Evolutionary conservation across 2,797 vertebrate genomes (phyloP), one percentile per base, ranked within the genome.

Genomic region (Urophycis tenuis): DNA sequence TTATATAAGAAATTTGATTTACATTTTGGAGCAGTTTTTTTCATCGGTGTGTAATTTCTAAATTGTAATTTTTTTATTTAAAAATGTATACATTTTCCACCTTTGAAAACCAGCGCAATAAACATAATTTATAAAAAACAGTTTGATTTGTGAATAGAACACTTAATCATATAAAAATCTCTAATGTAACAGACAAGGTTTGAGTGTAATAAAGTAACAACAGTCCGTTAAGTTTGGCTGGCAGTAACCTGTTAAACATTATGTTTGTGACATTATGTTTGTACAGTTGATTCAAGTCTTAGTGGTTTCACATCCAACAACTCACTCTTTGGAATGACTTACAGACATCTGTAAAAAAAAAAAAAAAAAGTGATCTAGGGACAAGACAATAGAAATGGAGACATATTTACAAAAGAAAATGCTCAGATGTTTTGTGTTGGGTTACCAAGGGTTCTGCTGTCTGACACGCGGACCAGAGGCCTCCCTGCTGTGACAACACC

Each of bases 261-360:
- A n/a, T n/a, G n/a, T n/a, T n/a, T n/a, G 25, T 67, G n/a, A 8
- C 80, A 74, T 77, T 75, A 31, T 75, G 1, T 75, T 36, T 30
- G 30, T 41, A 71, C 34, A 71, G 73, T 80, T 77, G 32, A 78
- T 83, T 85, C 60, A 79, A 80, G 77, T 83, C 85, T 83, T 85
- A 90, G 89, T 90, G 87, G 88, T 90, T 87, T 77, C 17, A 80
- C 79, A 75, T 81, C 25, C 70, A 75, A 36, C 9, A 60, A 71
- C 17, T 77, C 31, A 0, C n/a, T 79, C 67, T 80, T 75, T 80
- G 36, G 2, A 22, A 82, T 71, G 32, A 60, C 53, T 14, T 31
- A 69, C n/a, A 2, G 70, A 79, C 76, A 76, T 71, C 74, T 74
- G 77, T 82, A 60, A 25, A 60, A n/a, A n/a, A n/a, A n/a, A n/a